These are phyloP conservation scores for Miopithecus talapoin DNA, from an alignment of 2,797 vertebrate genomes.

Conservation along the genomic window DNA sequence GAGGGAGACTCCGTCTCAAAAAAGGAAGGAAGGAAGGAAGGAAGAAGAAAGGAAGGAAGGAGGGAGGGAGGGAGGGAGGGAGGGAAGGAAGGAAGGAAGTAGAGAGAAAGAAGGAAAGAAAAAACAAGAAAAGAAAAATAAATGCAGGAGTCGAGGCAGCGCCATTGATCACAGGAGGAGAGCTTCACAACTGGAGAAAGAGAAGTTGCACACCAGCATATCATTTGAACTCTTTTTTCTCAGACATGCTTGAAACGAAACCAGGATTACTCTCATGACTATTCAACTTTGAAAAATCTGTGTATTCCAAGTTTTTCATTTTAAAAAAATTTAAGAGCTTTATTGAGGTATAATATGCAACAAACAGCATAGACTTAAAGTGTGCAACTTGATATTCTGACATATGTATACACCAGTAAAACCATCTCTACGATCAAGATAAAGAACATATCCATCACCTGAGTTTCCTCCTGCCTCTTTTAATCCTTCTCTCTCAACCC, in stretches of 20 bases:
- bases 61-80: fast-evolving
- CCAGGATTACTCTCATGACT: background rate
- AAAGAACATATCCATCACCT: background rate
- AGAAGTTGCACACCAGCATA: background rate
- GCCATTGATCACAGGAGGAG: background rate
- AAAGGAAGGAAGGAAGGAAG: too few relatives aligned
- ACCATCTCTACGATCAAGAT: background rate
- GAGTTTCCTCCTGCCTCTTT: background rate
- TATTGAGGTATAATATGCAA: background rate
- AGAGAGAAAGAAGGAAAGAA: too few relatives aligned
- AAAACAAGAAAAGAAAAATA: background rate
- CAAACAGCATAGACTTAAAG: background rate
- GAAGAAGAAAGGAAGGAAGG: fast-evolving
- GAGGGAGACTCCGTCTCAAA: too few relatives aligned
- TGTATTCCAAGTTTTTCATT: background rate
- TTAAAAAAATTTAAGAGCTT: background rate
- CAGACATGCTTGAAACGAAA: background rate
- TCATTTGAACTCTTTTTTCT: background rate
- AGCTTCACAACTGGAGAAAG: background rate
- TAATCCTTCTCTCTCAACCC: background rate
- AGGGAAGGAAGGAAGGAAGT: fast-evolving
- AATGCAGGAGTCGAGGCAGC: background rate
- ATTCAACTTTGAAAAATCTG: background rate
- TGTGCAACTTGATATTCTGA: background rate
- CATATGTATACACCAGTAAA: background rate